Percentiles rank a stretch among this genome's conserved stretches.
Conservation (phyloP, 2,888 invertebrate species). For the Tipula lateralis region DNA sequence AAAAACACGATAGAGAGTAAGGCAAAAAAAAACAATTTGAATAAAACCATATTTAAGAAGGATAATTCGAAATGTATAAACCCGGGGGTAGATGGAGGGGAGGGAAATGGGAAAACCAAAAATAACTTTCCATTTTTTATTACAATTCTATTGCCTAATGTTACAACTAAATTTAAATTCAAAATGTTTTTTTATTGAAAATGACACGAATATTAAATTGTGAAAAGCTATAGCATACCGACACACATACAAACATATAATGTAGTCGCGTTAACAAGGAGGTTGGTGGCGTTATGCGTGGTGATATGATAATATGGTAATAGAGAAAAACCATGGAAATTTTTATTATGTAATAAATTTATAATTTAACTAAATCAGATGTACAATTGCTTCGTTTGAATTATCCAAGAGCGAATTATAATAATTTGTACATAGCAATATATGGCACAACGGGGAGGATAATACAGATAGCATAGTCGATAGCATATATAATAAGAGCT, state of each 20-base stretch:
- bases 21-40: background rate
- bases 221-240: background rate
- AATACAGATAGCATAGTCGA: background rate
- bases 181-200: constrained; percentile 8
- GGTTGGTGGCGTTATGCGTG: background rate
- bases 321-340: background rate
- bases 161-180: constrained; percentile 19
- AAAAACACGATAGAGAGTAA: background rate
- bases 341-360: background rate
- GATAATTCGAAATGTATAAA: constrained; percentile 12
- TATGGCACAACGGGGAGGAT: background rate
- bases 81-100: background rate
- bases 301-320: background rate
- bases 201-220: constrained; percentile 5
- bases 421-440: background rate
- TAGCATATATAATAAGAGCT: background rate
- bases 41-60: constrained; percentile 11
- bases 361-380: background rate
- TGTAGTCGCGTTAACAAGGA: background rate
- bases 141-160: constrained; percentile 24
- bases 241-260: background rate
- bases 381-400: background rate
- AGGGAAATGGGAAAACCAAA: background rate
- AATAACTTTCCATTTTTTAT: constrained; percentile 13
- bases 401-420: background rate